These are phyloP conservation scores for Myiozetetes cayanensis DNA, from an alignment of 2,113 vertebrate species.

Conservation along the genomic window DNA sequence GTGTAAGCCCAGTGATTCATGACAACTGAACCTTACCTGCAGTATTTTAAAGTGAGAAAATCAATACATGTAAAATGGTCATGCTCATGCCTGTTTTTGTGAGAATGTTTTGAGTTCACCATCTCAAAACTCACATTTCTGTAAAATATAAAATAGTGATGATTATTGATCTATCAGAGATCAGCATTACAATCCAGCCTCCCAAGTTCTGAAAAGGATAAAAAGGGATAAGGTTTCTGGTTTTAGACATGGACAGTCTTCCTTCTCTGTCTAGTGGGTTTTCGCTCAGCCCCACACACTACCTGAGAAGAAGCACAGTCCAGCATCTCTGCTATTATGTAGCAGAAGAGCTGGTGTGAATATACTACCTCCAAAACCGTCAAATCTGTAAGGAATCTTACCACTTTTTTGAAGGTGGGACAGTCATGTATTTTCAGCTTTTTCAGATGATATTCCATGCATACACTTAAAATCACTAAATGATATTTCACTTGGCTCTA, in stretches of 20 bases:
- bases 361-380: neutral
- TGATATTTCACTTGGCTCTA: neutral
- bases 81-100: neutral
- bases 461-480: neutral
- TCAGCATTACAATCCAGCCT: neutral
- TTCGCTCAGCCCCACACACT: neutral
- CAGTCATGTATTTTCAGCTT: neutral
- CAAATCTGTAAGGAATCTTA: neutral
- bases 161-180: neutral
- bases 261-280: neutral
- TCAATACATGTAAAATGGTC: neutral
- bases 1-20: neutral
- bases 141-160: neutral
- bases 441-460: neutral
- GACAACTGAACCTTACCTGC: neutral
- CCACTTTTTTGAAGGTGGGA: fast-evolving
- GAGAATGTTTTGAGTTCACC: neutral
- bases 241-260: neutral
- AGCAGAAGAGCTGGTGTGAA: neutral
- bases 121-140: neutral
- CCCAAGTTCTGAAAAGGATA: neutral
- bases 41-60: neutral
- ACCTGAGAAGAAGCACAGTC: neutral
- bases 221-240: neutral
- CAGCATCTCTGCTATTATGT: neutral